Base-by-base conservation (phyloP, 2,888 invertebrate genomes). In the Nesidiocoris tenuis region DNA sequence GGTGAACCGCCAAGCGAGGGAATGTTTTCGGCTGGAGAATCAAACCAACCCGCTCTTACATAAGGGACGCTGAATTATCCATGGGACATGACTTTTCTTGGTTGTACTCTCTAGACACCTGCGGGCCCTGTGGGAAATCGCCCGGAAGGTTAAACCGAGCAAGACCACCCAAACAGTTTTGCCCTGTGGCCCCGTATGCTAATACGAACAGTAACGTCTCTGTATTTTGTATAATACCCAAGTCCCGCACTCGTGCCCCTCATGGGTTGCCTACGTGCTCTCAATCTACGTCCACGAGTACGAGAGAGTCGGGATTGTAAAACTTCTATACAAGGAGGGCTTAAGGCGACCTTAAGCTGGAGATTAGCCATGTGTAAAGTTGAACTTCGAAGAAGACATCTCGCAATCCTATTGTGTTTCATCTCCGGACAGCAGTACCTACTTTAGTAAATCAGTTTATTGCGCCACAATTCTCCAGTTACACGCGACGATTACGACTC, bases 91-190 rank as follows among this genome's bases (percentile, higher is more conserved):
- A n/a, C 1, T 24, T 24, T 64, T 64, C 17, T 24, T 1, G 64
- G 39, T 39, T 39, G 39, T 39, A 39, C 39, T 39, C 3, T 39
- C 39, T 39, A 39, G 17, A 16, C 1, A 24, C 2, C 64, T 23
- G 23, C 64, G 25, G 23, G 24, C 25, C 17, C 25, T 17, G 22
- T 17, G 16, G 24, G 3, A 64, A 24, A 23, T 24, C 18, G 64
- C 64, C 24, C n/a, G 18, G 19, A 7, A 39, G 65, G 65, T 24
- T 17, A 1, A 9, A 65, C 5, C 65, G n/a, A 1, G 65, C 39
- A 25, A 65, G 65, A 65, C 65, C 65, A 65, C 65, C 65, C 65
- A 39, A 65, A 39, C 65, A 9, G 65, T 39, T 65, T 39, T 65
- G 65, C 65, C 65, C 65, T 39, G 25, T 65, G 39, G 65, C 65